These are phyloP conservation scores for Glomeris maerens DNA, from an alignment of 1,140 invertebrate species.

Conservation along the genomic window DNA sequence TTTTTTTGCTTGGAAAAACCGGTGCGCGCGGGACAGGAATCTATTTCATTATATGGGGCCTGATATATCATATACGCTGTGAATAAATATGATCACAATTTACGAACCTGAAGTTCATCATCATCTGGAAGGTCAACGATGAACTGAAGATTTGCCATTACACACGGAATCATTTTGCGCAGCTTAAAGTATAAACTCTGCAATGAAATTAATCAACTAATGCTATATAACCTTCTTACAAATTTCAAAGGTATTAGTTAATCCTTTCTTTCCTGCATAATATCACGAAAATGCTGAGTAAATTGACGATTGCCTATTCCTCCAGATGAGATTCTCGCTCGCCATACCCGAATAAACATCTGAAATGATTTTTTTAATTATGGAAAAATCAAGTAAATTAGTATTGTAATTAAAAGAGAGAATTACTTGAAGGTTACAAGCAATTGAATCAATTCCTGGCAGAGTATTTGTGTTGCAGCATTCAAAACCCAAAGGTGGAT, in stretches of 20 bases:
- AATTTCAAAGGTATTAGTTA: no score
- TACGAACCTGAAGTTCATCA: constrained; percentile 78
- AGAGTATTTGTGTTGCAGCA: constrained; percentile 69
- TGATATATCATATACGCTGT: no score
- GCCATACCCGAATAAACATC: constrained; percentile 75
- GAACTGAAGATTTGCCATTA: constrained; percentile 60
- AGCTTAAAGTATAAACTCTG: constrained; percentile 74
- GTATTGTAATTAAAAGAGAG: neutral
- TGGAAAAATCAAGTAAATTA: no score
- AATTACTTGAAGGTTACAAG: constrained; percentile 46
- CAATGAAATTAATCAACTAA: no score
- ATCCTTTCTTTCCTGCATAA: constrained; percentile 39
- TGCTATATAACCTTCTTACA: constrained; percentile 11
- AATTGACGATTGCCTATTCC: constrained; percentile 28
- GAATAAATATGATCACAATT: no score
- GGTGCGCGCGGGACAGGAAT: no score
- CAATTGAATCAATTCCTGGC: constrained; percentile 48
- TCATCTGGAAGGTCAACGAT: constrained; percentile 64
- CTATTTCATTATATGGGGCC: no score
- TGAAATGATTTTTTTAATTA: constrained; percentile 38
- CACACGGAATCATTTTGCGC: constrained; percentile 64
- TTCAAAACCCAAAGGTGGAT: constrained; percentile 61
- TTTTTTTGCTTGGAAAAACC: no score
- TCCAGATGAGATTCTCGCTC: constrained; percentile 46
- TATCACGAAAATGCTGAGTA: constrained; percentile 45